Conservation (phyloP, 37 sponge, comb jelly and placozoan genomes). For the Bolinopsis microptera region DNA sequence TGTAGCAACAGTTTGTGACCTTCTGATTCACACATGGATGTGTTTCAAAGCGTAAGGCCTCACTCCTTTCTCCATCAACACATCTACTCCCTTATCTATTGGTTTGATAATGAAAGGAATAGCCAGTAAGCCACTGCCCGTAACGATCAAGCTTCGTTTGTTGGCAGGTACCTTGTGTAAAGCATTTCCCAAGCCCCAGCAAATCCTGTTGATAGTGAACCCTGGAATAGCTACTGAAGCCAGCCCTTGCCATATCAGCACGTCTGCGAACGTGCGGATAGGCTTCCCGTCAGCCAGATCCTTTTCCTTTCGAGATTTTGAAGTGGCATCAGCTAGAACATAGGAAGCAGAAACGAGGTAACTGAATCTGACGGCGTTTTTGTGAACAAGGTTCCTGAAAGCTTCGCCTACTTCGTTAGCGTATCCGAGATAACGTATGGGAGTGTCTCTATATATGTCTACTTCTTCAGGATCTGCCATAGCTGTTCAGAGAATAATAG, state of each 20-base stretch:
- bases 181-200: constrained; percentile 53
- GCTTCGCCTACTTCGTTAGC: constrained; percentile 77
- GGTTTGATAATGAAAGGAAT: constrained; percentile 75
- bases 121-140: constrained; percentile 67
- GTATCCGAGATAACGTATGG: constrained; percentile 66
- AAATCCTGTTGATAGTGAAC: constrained; percentile 69
- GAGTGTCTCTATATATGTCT: constrained; percentile 24
- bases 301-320: constrained; percentile 9
- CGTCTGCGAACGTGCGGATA: constrained; percentile 66
- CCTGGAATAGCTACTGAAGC: constrained; percentile 76
- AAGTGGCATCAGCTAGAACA: constrained; percentile 68
- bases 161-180: not conserved
- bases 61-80: not conserved
- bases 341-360: constrained; percentile 70
- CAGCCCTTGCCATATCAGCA: constrained; percentile 73
- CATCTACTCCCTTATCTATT: constrained; percentile 69
- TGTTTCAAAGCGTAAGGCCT: not conserved
- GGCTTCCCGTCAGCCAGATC: not conserved
- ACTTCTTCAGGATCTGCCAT: not conserved
- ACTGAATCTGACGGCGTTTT: constrained; percentile 67
- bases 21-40: not conserved
- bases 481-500: not conserved
- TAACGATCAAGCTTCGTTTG: constrained; percentile 47
- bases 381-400: constrained; percentile 69
- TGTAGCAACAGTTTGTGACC: no score